Base-by-base conservation (phyloP, 2,888 invertebrate genomes). In the Boloria selene region DNA sequence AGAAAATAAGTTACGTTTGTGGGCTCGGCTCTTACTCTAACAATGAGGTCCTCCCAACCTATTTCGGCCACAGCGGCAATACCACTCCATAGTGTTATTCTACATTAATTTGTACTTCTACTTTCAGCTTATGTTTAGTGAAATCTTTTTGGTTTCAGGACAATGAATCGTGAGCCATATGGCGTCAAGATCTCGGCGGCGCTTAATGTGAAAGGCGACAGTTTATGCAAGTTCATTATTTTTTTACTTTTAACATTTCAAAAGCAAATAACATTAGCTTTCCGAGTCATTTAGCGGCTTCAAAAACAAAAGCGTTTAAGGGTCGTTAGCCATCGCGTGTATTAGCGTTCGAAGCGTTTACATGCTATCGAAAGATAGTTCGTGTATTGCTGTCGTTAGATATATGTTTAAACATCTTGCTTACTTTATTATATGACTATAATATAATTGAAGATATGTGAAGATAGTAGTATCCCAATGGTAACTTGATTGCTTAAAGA, bases 121-220 rank as follows among this genome's bases (percentile, higher is more conserved):
- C 10, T 38, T 38, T 38, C 10, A 38, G 31, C 10, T 10, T 38
- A 38, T 38, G 31, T 10, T 10, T 3, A 49, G 6, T 16, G 47
- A 49, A 49, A 49, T 16, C 16, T 14, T 49, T 49, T 49, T 49
- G 16, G 16, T 16, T 16, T 4, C n/a, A 49, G 10, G 16, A 16
- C 47, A 49, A 49, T 49, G 16, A 16, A 50, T 50, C 18, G 17
- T 50, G 76, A 72, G 73, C 70, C 74, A 69, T 49, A 42, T 49
- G 16, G 47, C 63, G 69, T 75, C 69, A 76, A 82, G 79, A 78
- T 73, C 74, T 66, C 62, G 80, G 81, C 83, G 82, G 80, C 82
- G 31, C 31, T 49, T 42, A 71, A 70, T 74, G 72, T 73, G 73
- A 80, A 77, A 77, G 77, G 73, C 79, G 75, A 72, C 74, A 70